Evolutionary conservation across 2,797 vertebrate genomes (phyloP).

Genomic region (Hippopotamyrus pictus): DNA sequence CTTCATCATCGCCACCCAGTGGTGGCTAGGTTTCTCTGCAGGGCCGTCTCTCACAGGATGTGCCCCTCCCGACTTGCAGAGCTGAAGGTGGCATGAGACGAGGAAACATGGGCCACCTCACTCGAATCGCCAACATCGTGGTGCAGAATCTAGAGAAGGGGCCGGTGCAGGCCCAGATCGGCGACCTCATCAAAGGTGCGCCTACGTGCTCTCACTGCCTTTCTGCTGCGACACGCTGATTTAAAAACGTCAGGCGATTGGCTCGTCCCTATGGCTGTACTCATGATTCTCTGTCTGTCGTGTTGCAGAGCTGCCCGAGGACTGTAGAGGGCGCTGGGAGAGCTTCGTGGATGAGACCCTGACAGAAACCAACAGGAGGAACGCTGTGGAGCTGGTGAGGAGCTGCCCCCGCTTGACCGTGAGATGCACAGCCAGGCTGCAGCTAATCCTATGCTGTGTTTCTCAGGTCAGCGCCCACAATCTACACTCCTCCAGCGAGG

Average conservation of each 20-base stretch:
- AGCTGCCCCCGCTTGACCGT: not conserved
- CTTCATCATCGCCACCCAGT: not conserved
- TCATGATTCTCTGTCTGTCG: slow-evolving; percentile 14
- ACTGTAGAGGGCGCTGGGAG: slow-evolving; percentile 92
- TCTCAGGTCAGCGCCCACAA: slow-evolving; percentile 89
- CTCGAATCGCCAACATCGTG: slow-evolving; percentile 89
- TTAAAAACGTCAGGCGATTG: not conserved
- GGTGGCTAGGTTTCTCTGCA: not conserved
- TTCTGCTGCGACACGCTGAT: not conserved
- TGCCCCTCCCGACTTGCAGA: slow-evolving; percentile 51
- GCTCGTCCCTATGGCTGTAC: too few species aligned
- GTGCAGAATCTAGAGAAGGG: slow-evolving; percentile 91
- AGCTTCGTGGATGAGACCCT: slow-evolving; percentile 90
- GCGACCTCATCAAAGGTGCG: slow-evolving; percentile 83
- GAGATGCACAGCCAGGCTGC: not conserved
- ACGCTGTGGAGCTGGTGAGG: slow-evolving; percentile 89
- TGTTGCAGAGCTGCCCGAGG: slow-evolving; percentile 80
- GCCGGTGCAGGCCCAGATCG: slow-evolving; percentile 75
- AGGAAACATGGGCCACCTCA: slow-evolving; percentile 97
- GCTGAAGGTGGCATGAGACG: slow-evolving; percentile 81
- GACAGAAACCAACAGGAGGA: slow-evolving; percentile 85
- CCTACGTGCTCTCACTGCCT: too few species aligned
- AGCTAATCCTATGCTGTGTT: not conserved
- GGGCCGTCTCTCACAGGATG: not conserved
- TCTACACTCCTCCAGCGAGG: slow-evolving; percentile 93